A percentile compares a stretch with the other conserved stretches of the same genome.
phyloP scores from a whole-genome alignment of 2,888 invertebrate genomes.

The Euproctis similis region DNA sequence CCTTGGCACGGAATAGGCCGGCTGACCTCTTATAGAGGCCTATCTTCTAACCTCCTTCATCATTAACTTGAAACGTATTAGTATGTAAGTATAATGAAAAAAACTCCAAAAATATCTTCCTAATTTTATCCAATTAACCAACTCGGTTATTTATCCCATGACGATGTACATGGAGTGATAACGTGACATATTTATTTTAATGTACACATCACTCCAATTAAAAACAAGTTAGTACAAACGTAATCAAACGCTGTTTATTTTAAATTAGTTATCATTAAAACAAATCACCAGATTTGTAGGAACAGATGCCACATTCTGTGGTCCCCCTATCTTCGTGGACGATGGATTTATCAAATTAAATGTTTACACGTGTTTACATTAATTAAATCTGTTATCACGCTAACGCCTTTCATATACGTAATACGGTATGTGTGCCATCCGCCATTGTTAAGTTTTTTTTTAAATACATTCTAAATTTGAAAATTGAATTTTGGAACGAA shows the following conservation, averaged over 20 bases:
- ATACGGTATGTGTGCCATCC: too few species aligned
- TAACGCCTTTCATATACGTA: too few species aligned
- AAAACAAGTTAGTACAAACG: slow-evolving; percentile 32
- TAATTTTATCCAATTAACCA: slow-evolving; percentile 1
- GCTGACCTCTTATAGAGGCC: too few species aligned
- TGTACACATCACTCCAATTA: slow-evolving; percentile 51
- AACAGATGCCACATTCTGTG: slow-evolving; percentile 34
- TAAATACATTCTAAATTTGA: too few species aligned
- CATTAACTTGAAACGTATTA: background rate
- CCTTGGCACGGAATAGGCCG: too few species aligned
- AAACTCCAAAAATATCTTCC: too few species aligned
- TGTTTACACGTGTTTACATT: slow-evolving; percentile 66
- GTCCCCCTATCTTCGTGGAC: slow-evolving; percentile 34
- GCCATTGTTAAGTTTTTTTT: slow-evolving; percentile 37
- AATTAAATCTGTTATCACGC: slow-evolving; percentile 58
- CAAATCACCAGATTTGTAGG: slow-evolving; percentile 52
- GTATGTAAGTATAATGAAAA: too few species aligned
- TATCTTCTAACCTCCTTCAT: background rate
- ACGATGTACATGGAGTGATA: slow-evolving; percentile 10
- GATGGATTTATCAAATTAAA: slow-evolving; percentile 55
- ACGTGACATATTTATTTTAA: slow-evolving; percentile 15
- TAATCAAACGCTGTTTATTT: slow-evolving; percentile 50
- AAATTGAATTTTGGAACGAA: too few species aligned
- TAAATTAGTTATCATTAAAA: slow-evolving; percentile 56
- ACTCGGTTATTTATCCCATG: slow-evolving; percentile 5